Evolutionary conservation across 1,140 invertebrate genomes (phyloP).

Genomic region (Drosophila malerkotliana): DNA sequence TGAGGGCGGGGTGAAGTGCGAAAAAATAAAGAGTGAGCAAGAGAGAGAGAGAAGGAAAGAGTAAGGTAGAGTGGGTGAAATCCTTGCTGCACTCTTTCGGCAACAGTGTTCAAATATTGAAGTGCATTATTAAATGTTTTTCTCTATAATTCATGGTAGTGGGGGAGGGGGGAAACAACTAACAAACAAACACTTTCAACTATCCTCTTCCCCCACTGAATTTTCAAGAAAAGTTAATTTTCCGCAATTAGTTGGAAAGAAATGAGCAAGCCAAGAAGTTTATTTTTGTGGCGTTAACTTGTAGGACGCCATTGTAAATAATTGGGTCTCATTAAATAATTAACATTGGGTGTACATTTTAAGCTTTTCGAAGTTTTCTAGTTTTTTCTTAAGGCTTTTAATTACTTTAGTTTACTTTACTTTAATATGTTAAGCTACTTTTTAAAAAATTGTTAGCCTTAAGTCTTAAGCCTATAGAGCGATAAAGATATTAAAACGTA

Average conservation of each 20-base stretch:
- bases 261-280: slow-evolving; percentile 7
- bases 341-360: neutral
- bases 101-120: slow-evolving; percentile 41
- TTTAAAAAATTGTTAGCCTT: too few species aligned
- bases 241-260: slow-evolving; percentile 45
- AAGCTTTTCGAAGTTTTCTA: neutral
- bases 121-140: slow-evolving; percentile 63
- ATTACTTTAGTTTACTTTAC: neutral
- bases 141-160: slow-evolving; percentile 47
- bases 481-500: too few species aligned
- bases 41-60: neutral
- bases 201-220: neutral
- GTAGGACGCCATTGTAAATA: slow-evolving; percentile 25
- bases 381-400: neutral
- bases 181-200: slow-evolving; percentile 30
- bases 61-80: neutral
- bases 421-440: too few species aligned
- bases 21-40: neutral
- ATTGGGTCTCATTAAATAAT: slow-evolving; percentile 33
- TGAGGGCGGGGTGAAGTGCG: neutral
- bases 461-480: too few species aligned
- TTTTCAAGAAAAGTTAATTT: slow-evolving; percentile 27
- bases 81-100: slow-evolving; percentile 29
- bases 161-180: neutral
- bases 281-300: slow-evolving; percentile 24